These are phyloP conservation scores for Condylura cristata DNA, from an alignment of 2,113 vertebrate species.

Conservation along the genomic window DNA sequence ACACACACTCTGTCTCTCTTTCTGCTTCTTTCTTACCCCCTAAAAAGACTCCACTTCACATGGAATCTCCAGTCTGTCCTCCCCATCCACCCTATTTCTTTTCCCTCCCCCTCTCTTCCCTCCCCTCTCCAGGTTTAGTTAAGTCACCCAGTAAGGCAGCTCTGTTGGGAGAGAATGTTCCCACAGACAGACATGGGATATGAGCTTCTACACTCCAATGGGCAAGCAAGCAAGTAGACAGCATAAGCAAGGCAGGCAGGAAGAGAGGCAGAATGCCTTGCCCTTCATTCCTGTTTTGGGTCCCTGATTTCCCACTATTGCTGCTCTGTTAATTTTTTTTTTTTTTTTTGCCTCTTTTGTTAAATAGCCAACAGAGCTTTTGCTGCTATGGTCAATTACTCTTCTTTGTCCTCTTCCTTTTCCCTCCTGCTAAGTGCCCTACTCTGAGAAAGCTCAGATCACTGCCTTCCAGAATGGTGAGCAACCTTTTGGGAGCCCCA, in stretches of 20 bases:
- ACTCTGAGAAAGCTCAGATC: conserved; percentile 56
- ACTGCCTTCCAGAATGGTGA: conserved; percentile 60
- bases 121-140: conserved; percentile 70
- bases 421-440: conserved; percentile 56
- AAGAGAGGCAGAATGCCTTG: conserved; percentile 74
- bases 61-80: conserved; percentile 49
- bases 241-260: conserved; percentile 81
- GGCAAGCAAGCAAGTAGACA: conserved; percentile 70
- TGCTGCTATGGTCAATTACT: conserved; percentile 47
- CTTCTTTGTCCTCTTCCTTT: conserved; percentile 19
- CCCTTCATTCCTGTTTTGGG: conserved; percentile 72
- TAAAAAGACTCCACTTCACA: conserved; percentile 33
- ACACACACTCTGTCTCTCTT: conserved; percentile 61
- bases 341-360: not conserved
- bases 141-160: conserved; percentile 87
- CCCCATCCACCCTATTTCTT: conserved; percentile 38
- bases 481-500: conserved; percentile 23
- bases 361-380: conserved; percentile 80
- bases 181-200: conserved; percentile 78
- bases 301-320: conserved; percentile 71
- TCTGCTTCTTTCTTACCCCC: conserved; percentile 64
- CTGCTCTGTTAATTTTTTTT: conserved; percentile 25
- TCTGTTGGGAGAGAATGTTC: conserved; percentile 80
- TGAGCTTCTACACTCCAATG: conserved; percentile 68
- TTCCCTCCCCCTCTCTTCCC: not conserved